Conservation (phyloP, 2,888 invertebrate genomes). For the Heliothis peltigera region DNA sequence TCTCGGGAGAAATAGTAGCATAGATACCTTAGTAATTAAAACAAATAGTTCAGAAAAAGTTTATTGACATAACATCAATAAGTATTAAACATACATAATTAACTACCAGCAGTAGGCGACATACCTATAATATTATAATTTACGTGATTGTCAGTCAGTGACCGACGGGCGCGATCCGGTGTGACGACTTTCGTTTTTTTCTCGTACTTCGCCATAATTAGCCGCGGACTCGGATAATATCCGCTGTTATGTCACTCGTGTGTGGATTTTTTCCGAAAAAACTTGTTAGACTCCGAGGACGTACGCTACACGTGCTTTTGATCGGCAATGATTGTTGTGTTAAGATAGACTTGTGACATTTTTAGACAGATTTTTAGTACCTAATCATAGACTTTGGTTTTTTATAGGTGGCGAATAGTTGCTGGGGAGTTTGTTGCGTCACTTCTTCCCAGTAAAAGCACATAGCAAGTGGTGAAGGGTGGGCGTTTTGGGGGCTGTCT, state of each 20-base stretch:
- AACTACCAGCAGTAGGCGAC: slow-evolving; percentile 2
- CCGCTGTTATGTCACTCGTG: slow-evolving; percentile 50
- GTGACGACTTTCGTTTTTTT: slow-evolving; percentile 57
- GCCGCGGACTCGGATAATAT: slow-evolving; percentile 31
- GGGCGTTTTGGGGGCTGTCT: too few species aligned
- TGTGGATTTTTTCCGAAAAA: slow-evolving; percentile 6
- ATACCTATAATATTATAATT: slow-evolving; percentile 15
- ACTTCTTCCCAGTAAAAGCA: too few species aligned
- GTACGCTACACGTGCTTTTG: slow-evolving; percentile 19
- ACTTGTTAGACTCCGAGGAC: slow-evolving; percentile 1
- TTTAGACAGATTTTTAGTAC: neutral
- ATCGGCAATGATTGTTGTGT: neutral
- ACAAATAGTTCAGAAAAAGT: too few species aligned
- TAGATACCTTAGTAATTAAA: too few species aligned
- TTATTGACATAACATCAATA: neutral
- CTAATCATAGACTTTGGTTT: neutral
- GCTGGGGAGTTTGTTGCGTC: too few species aligned
- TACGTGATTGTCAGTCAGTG: slow-evolving; percentile 3
- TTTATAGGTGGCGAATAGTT: neutral
- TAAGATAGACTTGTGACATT: neutral
- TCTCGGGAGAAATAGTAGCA: too few species aligned
- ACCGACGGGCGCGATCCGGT: slow-evolving; percentile 20
- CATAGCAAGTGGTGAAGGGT: too few species aligned
- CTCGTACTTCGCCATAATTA: slow-evolving; percentile 42
- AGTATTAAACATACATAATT: slow-evolving; percentile 6